phyloP scores from a whole-genome alignment of 1,140 invertebrate species.

The Drosophila tristis region DNA sequence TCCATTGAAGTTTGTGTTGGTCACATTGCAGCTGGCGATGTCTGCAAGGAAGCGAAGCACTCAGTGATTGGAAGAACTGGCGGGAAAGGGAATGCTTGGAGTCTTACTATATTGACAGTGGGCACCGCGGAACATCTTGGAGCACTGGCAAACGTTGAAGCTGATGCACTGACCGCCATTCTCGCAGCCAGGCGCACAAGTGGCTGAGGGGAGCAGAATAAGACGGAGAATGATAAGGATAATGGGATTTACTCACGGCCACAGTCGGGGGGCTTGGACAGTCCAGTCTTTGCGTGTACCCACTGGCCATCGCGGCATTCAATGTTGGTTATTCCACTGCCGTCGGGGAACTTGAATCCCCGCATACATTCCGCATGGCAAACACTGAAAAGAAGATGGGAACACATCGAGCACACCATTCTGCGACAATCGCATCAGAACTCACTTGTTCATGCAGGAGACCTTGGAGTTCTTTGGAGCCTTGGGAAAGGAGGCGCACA shows the following conservation, averaged over 20 bases:
- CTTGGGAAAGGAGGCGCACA: constrained; percentile 88
- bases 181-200: constrained; percentile 89
- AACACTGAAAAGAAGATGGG: constrained; percentile 20
- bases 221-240: not conserved
- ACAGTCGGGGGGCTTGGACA: constrained; percentile 87
- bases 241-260: constrained; percentile 84
- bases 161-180: constrained; percentile 92
- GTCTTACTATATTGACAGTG: constrained; percentile 91
- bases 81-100: not conserved
- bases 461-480: constrained; percentile 87
- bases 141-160: constrained; percentile 90
- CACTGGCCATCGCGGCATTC: constrained; percentile 87
- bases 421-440: constrained; percentile 4
- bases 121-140: constrained; percentile 88
- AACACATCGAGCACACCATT: not conserved
- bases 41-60: constrained; percentile 25
- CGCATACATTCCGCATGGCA: constrained; percentile 87
- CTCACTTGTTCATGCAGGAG: constrained; percentile 88
- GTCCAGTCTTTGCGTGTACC: constrained; percentile 85
- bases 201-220: constrained; percentile 84
- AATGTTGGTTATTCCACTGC: constrained; percentile 86
- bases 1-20: constrained; percentile 88
- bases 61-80: not conserved
- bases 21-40: constrained; percentile 67
- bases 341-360: constrained; percentile 88